These are phyloP conservation scores for Xenopus laevis DNA, from an alignment of 2,113 vertebrate genomes.

Conservation along the genomic window DNA sequence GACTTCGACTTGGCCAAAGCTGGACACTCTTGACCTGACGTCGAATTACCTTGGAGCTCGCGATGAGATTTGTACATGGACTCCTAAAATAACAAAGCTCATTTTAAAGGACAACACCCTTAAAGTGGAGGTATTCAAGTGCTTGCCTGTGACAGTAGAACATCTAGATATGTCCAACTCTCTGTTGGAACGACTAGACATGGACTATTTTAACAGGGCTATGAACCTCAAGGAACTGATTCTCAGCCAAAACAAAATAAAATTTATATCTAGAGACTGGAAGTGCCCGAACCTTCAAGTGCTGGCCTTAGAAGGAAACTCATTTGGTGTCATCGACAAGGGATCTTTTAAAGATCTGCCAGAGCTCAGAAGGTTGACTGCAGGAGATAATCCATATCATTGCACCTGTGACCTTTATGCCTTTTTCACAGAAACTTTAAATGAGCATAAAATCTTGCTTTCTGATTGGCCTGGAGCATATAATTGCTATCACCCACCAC, in stretches of 20 bases:
- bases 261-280: constrained; percentile 76
- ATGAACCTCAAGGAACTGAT: constrained; percentile 59
- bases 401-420: constrained; percentile 76
- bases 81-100: constrained; percentile 59
- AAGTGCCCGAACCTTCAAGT: constrained; percentile 54
- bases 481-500: constrained; percentile 72
- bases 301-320: constrained; percentile 73
- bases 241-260: constrained; percentile 79
- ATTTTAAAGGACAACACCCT: constrained; percentile 66
- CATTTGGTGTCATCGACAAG: constrained; percentile 70
- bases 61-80: constrained; percentile 62
- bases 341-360: constrained; percentile 71
- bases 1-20: constrained; percentile 57
- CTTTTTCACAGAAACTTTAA: constrained; percentile 65
- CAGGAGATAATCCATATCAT: constrained; percentile 81
- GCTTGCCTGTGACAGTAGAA: constrained; percentile 68
- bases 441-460: constrained; percentile 56
- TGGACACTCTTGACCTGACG: constrained; percentile 67
- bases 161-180: constrained; percentile 75
- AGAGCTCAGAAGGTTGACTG: constrained; percentile 53
- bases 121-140: constrained; percentile 53
- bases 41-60: constrained; percentile 62
- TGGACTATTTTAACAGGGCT: constrained; percentile 66
- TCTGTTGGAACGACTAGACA: constrained; percentile 67
- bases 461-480: constrained; percentile 74